phyloP scores from a whole-genome alignment of 1,140 invertebrate species.

The Nylanderia fulva region DNA sequence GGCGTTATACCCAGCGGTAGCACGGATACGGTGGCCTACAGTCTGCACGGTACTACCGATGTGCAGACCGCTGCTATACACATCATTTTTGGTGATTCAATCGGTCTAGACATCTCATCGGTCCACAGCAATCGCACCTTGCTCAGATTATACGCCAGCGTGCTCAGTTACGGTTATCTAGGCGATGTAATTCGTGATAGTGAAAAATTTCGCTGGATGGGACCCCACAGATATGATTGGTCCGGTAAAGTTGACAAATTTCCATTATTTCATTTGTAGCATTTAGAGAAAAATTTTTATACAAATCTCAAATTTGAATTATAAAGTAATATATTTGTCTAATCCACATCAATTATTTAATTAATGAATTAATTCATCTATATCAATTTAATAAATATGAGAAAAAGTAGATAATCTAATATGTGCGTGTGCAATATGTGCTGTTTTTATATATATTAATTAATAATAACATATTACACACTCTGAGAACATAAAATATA shows the following conservation, averaged over 20 bases:
- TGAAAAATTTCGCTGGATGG: slow-evolving; percentile 95
- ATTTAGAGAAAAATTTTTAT: neutral
- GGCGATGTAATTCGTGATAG: slow-evolving; percentile 94
- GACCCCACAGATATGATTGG: slow-evolving; percentile 94
- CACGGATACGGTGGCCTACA: slow-evolving; percentile 94
- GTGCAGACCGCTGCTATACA: slow-evolving; percentile 93
- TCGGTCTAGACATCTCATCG: slow-evolving; percentile 92
- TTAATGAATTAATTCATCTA: too few relatives aligned
- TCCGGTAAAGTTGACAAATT: slow-evolving; percentile 86
- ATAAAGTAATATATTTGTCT: neutral
- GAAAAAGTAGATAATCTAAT: neutral
- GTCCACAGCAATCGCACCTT: slow-evolving; percentile 90
- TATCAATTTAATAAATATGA: neutral
- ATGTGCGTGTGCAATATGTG: too few relatives aligned
- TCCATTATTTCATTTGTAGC: neutral
- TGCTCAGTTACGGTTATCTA: slow-evolving; percentile 95
- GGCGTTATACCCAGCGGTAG: slow-evolving; percentile 94
- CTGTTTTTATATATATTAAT: neutral
- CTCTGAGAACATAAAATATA: neutral
- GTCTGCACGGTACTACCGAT: slow-evolving; percentile 93
- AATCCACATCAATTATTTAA: neutral
- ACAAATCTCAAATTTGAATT: neutral
- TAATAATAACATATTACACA: neutral
- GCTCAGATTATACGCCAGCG: slow-evolving; percentile 91
- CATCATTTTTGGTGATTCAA: slow-evolving; percentile 91